A percentile compares a stretch with the other conserved stretches of the same genome.
These are phyloP conservation scores for Mesorhabditis belari DNA, from an alignment of 2,888 invertebrate genomes.

Conservation along the genomic window DNA sequence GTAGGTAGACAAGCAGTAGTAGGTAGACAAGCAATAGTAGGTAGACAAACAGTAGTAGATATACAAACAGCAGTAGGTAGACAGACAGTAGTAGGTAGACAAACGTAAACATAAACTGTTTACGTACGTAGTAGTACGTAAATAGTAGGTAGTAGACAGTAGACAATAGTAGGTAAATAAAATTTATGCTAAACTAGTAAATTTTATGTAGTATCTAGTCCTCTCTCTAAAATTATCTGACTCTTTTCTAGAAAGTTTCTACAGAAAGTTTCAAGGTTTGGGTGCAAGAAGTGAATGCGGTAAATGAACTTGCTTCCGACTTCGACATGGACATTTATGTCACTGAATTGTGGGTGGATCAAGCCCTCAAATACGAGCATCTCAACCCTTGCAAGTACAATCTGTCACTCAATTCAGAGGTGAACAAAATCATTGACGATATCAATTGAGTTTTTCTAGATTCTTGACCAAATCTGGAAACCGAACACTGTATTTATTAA, in stretches of 20 bases:
- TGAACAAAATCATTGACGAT: constrained; percentile 3
- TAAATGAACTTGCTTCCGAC: constrained; percentile 48
- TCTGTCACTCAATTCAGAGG: constrained; percentile 43
- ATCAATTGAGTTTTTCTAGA: constrained; percentile 15
- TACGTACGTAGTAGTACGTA: too few species aligned
- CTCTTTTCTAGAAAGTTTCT: background rate
- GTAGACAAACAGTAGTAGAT: too few species aligned
- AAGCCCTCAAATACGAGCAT: constrained; percentile 39
- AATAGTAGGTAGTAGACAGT: too few species aligned
- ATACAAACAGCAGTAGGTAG: too few species aligned
- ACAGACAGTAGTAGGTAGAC: too few species aligned
- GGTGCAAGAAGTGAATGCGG: constrained; percentile 48
- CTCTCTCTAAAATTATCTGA: background rate
- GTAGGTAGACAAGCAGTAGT: too few species aligned
- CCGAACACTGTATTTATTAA: constrained; percentile 51
- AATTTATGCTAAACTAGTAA: background rate
- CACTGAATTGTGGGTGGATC: constrained; percentile 43
- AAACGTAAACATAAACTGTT: too few species aligned
- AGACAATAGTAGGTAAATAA: background rate
- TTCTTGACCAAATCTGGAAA: constrained; percentile 48
- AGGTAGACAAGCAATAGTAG: too few species aligned
- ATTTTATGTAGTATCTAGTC: background rate
- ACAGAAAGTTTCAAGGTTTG: constrained; percentile 27
- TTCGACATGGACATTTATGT: constrained; percentile 51
- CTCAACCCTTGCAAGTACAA: constrained; percentile 49